Evolutionary conservation across 2,797 vertebrate species (phyloP).

Genomic region (Onychomys leucogaster): DNA sequence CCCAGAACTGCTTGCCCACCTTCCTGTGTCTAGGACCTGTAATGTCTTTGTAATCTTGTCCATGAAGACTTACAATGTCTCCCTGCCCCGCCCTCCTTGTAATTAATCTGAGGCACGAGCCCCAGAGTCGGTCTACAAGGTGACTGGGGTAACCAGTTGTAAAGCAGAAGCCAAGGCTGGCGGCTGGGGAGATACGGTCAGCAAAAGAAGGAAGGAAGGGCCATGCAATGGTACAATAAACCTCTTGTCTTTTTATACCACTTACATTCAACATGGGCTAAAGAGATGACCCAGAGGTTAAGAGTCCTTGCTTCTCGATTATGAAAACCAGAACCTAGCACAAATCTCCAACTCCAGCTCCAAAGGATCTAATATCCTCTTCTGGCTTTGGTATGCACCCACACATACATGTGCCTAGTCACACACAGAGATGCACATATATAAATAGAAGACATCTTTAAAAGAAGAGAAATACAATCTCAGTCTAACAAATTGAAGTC

Average conservation of each 20-base stretch:
- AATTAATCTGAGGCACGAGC: not conserved
- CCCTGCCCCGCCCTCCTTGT: not conserved
- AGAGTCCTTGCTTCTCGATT: not conserved
- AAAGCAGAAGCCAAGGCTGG: not conserved
- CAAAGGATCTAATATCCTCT: not conserved
- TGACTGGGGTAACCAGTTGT: not conserved
- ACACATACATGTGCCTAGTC: not conserved
- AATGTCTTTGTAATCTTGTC: not conserved
- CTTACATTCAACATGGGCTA: not conserved
- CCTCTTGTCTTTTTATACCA: not conserved
- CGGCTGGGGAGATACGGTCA: not conserved
- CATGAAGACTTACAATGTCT: not conserved
- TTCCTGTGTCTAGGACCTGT: accelerated
- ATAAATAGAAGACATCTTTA: not conserved
- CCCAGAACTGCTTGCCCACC: too few species aligned
- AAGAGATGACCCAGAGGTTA: not conserved
- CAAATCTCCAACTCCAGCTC: not conserved
- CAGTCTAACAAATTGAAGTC: not conserved
- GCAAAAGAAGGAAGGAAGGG: not conserved
- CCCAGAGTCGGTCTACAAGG: not conserved
- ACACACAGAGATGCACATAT: not conserved
- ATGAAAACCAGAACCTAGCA: not conserved
- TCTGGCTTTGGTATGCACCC: not conserved
- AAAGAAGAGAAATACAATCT: not conserved
- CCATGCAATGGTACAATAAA: not conserved